These are phyloP conservation scores for Synergus umbraculus DNA, from an alignment of 2,888 invertebrate species.

Conservation along the genomic window DNA sequence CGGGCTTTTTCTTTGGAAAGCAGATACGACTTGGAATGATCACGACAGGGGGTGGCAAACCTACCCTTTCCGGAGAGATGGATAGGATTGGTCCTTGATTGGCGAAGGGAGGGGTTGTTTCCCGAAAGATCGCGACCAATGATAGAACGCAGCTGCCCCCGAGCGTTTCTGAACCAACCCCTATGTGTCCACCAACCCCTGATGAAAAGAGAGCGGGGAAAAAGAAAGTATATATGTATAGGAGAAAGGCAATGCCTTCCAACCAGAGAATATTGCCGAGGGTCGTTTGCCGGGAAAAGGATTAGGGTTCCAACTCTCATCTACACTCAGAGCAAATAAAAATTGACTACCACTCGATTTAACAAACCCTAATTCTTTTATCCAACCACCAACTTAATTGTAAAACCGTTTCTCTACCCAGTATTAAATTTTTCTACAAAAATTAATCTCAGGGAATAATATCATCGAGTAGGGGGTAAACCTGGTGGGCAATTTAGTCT, in stretches of 20 bases:
- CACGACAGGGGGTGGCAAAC: slow-evolving; percentile 44
- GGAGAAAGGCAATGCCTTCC: slow-evolving; percentile 40
- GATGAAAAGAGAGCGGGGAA: slow-evolving; percentile 33
- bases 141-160: slow-evolving; percentile 73
- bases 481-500: neutral
- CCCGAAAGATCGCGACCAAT: slow-evolving; percentile 75
- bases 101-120: slow-evolving; percentile 71
- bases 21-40: neutral
- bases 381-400: neutral
- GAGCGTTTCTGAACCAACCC: slow-evolving; percentile 43
- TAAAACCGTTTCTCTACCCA: no score
- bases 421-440: no score
- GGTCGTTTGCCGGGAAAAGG: slow-evolving; percentile 45
- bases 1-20: neutral
- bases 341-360: neutral
- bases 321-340: slow-evolving; percentile 2
- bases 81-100: slow-evolving; percentile 74
- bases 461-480: neutral
- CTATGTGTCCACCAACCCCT: slow-evolving; percentile 45
- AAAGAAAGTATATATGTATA: slow-evolving; percentile 13
- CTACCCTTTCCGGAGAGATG: slow-evolving; percentile 56
- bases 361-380: neutral
- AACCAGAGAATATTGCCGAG: slow-evolving; percentile 42
- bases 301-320: slow-evolving; percentile 36
- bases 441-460: neutral